These are phyloP conservation scores for Crypturellus undulatus DNA, from an alignment of 2,113 vertebrate genomes.

Conservation along the genomic window DNA sequence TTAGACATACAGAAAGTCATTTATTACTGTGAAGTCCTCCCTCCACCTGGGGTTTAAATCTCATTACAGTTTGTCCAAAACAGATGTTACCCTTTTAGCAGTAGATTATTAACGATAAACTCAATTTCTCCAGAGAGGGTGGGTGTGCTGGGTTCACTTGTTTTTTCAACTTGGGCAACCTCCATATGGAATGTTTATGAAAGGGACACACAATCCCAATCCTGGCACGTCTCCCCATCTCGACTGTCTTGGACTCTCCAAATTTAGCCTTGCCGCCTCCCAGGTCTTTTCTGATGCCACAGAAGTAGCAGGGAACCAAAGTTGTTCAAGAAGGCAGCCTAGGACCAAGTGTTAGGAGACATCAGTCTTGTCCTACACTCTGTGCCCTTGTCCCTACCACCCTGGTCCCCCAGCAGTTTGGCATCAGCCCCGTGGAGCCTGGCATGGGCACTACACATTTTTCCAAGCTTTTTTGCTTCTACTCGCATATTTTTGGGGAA, in stretches of 20 bases:
- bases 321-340: not conserved
- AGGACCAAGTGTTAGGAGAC: not conserved
- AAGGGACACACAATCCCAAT: not conserved
- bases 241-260: not conserved
- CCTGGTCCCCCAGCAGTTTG: not conserved
- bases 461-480: not conserved
- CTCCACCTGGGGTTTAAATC: constrained; percentile 81
- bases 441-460: not conserved
- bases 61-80: constrained; percentile 83
- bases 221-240: not conserved
- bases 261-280: not conserved
- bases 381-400: no score
- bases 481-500: not conserved
- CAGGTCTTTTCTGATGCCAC: not conserved
- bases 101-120: constrained; percentile 80
- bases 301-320: not conserved
- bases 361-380: not conserved
- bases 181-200: constrained; percentile 18
- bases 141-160: constrained; percentile 46
- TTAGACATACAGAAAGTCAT: constrained; percentile 77
- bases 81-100: constrained; percentile 83
- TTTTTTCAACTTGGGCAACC: constrained; percentile 50
- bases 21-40: constrained; percentile 77
- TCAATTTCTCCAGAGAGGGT: constrained; percentile 67
- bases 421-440: not conserved